A percentile compares a stretch with the other conserved stretches of the same genome.
Conservation (phyloP, 2,888 invertebrate species). For the Margaritifera margaritifera region DNA sequence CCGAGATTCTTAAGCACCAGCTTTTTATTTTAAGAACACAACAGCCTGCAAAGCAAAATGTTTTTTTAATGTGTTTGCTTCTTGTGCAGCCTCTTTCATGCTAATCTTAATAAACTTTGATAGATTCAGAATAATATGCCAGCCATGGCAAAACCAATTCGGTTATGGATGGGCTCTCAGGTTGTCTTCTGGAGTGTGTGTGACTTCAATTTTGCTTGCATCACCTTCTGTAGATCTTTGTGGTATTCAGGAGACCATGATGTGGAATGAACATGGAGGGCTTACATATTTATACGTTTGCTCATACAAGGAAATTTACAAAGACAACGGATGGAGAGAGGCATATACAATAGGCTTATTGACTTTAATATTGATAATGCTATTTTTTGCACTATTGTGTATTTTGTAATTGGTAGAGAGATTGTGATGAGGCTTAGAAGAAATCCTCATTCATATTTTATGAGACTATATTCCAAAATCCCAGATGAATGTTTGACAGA, state of each 20-base stretch:
- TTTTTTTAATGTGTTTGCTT: conserved; percentile 28
- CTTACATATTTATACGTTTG: conserved; percentile 22
- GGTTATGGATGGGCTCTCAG: conserved; percentile 18
- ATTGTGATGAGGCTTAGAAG: conserved; percentile 6
- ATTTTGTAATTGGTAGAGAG: conserved; percentile 20
- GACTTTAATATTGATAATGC: conserved; percentile 6
- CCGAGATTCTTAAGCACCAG: conserved; percentile 25
- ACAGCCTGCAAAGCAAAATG: conserved; percentile 32
- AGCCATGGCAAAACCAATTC: conserved; percentile 28
- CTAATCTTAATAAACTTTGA: conserved; percentile 29
- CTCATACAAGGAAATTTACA: conserved; percentile 17
- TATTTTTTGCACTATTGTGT: conserved; percentile 24
- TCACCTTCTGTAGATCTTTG: conserved; percentile 23
- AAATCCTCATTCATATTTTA: no score
- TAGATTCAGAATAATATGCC: conserved; percentile 29
- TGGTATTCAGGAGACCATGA: conserved; percentile 11
- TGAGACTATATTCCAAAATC: no score
- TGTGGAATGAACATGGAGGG: conserved; percentile 12
- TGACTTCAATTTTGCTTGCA: conserved; percentile 16
- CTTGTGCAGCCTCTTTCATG: conserved; percentile 17
- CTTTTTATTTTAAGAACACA: conserved; percentile 16
- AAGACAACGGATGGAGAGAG: conserved; percentile 11
- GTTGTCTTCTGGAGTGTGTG: conserved; percentile 7
- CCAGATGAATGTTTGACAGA: no score
- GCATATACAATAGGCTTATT: conserved; percentile 25